Conservation (phyloP, 2,113 vertebrate species). For the Callaeas wilsoni region DNA sequence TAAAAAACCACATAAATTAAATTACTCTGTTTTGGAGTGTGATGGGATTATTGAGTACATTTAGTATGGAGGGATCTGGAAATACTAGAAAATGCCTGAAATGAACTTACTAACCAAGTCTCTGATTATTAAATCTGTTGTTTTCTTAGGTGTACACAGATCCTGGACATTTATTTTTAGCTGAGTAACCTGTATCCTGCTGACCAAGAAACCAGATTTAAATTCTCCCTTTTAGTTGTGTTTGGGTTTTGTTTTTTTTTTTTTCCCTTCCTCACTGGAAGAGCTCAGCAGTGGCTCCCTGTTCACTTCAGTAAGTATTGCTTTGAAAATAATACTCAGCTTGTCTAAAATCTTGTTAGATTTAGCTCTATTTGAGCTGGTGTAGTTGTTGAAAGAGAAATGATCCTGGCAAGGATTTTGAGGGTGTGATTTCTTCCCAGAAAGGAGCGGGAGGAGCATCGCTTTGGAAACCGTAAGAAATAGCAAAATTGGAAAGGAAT, state of each 20-base stretch:
- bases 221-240: neutral
- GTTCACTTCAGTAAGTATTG: slow-evolving; percentile 42
- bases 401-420: neutral
- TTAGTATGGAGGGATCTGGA: neutral
- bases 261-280: neutral
- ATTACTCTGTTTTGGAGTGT: neutral
- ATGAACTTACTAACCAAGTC: neutral
- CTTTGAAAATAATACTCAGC: neutral
- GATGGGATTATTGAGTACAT: neutral
- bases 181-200: neutral
- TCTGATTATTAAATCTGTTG: neutral
- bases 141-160: neutral
- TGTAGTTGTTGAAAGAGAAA: neutral
- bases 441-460: neutral
- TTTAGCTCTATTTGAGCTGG: neutral
- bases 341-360: neutral
- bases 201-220: neutral
- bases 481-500: neutral
- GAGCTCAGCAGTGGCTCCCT: neutral
- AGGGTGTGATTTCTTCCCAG: neutral
- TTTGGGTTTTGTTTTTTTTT: neutral
- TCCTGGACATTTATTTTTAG: neutral
- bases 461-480: neutral
- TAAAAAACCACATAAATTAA: accelerated
- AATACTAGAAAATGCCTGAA: neutral